These are phyloP conservation scores for Matsumurasca onukii DNA, from an alignment of 1,140 invertebrate species.

Conservation along the genomic window DNA sequence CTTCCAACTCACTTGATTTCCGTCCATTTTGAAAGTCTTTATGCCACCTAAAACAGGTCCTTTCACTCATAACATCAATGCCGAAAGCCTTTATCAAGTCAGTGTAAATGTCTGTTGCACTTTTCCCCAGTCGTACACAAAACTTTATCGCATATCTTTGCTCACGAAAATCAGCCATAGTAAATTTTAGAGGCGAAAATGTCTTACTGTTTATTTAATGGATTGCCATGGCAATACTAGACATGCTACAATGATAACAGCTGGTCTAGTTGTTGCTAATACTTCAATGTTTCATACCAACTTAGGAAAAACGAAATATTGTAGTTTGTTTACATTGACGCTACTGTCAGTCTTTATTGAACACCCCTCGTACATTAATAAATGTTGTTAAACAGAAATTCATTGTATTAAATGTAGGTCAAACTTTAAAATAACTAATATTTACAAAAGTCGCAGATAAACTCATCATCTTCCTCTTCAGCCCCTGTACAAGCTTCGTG, in stretches of 20 bases:
- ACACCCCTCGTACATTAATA: constrained; percentile 8
- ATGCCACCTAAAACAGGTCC: constrained; percentile 12
- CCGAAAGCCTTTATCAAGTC: constrained; percentile 28
- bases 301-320: constrained; percentile 14
- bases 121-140: constrained; percentile 32
- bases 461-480: not conserved
- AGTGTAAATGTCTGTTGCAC: constrained; percentile 25
- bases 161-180: constrained; percentile 26
- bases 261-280: constrained; percentile 16
- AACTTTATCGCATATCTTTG: constrained; percentile 34
- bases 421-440: not conserved
- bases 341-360: constrained; percentile 25
- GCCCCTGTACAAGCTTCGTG: constrained; percentile 44
- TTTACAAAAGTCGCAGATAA: constrained; percentile 22
- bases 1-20: constrained; percentile 11
- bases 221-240: constrained; percentile 1
- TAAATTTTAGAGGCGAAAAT: constrained; percentile 19
- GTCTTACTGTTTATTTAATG: not conserved
- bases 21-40: constrained; percentile 21
- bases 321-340: constrained; percentile 14
- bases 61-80: constrained; percentile 23
- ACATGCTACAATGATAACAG: constrained; percentile 5
- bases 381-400: not conserved
- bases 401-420: too few relatives aligned
- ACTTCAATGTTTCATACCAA: constrained; percentile 20